Percentiles rank a stretch among this genome's conserved stretches.
Evolutionary conservation across 2,888 invertebrate genomes (phyloP).

Genomic region (Deilephila elpenor): DNA sequence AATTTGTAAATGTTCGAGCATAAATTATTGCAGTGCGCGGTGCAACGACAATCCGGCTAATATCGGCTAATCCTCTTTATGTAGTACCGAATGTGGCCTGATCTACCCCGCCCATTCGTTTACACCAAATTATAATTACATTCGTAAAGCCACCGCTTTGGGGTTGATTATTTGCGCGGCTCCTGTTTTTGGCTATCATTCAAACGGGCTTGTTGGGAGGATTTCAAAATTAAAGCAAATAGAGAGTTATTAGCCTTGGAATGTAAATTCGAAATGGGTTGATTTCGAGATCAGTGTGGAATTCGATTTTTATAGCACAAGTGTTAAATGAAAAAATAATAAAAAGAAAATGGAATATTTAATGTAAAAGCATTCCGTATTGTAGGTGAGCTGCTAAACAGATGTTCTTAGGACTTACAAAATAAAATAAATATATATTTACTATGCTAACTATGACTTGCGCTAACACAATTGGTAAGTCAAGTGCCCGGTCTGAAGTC

Average conservation of each 20-base stretch:
- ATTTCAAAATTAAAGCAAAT: background rate
- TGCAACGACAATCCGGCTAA: constrained; percentile 63
- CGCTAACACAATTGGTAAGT: too few relatives aligned
- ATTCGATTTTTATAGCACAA: too few relatives aligned
- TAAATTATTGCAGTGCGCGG: constrained; percentile 20
- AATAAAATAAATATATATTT: too few relatives aligned
- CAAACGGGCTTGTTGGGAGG: background rate
- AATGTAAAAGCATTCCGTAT: too few relatives aligned
- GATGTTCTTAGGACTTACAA: too few relatives aligned
- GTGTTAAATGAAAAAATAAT: too few relatives aligned
- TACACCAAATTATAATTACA: constrained; percentile 27
- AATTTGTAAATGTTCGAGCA: constrained; percentile 21
- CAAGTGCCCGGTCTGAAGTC: too few relatives aligned
- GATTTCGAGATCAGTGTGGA: too few relatives aligned
- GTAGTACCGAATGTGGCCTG: constrained; percentile 43
- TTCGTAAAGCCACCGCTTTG: constrained; percentile 4
- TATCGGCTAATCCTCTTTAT: constrained; percentile 71
- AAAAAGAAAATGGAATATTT: too few relatives aligned
- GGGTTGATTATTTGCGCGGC: background rate
- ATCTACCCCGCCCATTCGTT: constrained; percentile 14
- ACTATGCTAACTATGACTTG: too few relatives aligned
- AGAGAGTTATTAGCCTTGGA: background rate
- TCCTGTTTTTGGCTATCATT: background rate
- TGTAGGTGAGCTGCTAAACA: too few relatives aligned
- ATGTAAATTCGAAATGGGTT: too few relatives aligned